phyloP scores from a whole-genome alignment of 2,797 vertebrate species.

The Muscicapa striata region DNA sequence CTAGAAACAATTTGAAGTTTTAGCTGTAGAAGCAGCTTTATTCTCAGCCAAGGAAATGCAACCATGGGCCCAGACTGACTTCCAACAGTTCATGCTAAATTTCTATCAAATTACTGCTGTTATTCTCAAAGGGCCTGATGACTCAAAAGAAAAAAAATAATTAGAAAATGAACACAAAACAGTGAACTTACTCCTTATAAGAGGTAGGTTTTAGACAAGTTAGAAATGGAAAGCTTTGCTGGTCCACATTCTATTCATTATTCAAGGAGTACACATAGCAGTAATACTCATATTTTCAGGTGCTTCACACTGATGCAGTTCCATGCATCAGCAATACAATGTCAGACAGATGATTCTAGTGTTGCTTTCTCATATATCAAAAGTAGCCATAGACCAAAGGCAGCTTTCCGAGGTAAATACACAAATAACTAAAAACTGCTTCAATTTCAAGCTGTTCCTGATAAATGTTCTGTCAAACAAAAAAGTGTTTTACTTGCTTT shows the following conservation, averaged over 20 bases:
- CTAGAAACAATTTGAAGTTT: neutral
- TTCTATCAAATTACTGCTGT: neutral
- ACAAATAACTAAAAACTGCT: constrained; percentile 14
- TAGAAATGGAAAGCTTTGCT: neutral
- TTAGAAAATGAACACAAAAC: neutral
- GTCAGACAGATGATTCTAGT: neutral
- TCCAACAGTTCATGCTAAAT: neutral
- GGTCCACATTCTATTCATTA: neutral
- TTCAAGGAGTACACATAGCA: neutral
- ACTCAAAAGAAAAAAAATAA: neutral
- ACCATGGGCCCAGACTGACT: neutral
- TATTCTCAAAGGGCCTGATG: neutral
- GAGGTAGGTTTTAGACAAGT: neutral
- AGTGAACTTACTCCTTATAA: neutral
- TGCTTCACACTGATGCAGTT: neutral
- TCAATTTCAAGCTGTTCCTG: constrained; percentile 1
- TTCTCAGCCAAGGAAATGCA: neutral
- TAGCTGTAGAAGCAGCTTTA: neutral
- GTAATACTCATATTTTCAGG: neutral
- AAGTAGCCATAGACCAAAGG: neutral
- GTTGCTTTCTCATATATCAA: neutral
- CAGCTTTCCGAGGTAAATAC: constrained; percentile 1
- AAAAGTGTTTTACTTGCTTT: neutral
- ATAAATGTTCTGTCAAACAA: neutral
- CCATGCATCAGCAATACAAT: neutral